A percentile compares a stretch with the other conserved stretches of the same genome.
Conservation (phyloP, 1,140 invertebrate genomes). For the Procambarus virginalis region DNA sequence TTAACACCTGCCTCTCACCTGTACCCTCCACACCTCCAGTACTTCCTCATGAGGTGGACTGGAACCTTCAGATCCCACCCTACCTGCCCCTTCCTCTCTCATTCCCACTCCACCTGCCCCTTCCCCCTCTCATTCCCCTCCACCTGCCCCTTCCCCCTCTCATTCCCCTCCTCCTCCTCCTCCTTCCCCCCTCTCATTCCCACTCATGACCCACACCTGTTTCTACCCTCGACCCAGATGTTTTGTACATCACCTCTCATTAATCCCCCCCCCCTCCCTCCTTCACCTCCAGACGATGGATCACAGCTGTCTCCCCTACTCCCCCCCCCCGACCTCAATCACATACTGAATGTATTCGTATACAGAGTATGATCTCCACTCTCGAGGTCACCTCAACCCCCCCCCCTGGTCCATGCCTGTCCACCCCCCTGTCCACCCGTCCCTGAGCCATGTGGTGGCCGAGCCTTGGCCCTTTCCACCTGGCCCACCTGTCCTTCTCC, state of each 20-base stretch:
- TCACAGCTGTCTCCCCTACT: not conserved
- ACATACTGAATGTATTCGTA: too few relatives aligned
- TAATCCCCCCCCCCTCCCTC: too few relatives aligned
- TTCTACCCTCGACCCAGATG: not conserved
- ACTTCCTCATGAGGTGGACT: too few relatives aligned
- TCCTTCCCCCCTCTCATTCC: not conserved
- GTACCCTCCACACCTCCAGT: too few relatives aligned
- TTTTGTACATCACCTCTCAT: too few relatives aligned
- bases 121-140: not conserved
- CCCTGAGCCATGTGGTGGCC: not conserved
- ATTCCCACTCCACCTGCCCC: not conserved
- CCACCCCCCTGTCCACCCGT: not conserved
- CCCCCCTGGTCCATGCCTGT: not conserved
- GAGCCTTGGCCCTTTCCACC: not conserved
- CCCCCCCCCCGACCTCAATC: too few relatives aligned
- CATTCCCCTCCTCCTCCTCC: too few relatives aligned
- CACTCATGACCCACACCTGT: not conserved
- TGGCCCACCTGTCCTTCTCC: not conserved
- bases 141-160: too few relatives aligned
- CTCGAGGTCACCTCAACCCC: not conserved
- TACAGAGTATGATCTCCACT: not conserved
- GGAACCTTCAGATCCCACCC: not conserved
- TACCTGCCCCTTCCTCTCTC: not conserved
- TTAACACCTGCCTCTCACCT: too few relatives aligned
- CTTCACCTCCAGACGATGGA: not conserved